A percentile compares a stretch with the other conserved stretches of the same genome.
phyloP scores from a whole-genome alignment of 2,797 vertebrate species.

The Dipus sagitta region DNA sequence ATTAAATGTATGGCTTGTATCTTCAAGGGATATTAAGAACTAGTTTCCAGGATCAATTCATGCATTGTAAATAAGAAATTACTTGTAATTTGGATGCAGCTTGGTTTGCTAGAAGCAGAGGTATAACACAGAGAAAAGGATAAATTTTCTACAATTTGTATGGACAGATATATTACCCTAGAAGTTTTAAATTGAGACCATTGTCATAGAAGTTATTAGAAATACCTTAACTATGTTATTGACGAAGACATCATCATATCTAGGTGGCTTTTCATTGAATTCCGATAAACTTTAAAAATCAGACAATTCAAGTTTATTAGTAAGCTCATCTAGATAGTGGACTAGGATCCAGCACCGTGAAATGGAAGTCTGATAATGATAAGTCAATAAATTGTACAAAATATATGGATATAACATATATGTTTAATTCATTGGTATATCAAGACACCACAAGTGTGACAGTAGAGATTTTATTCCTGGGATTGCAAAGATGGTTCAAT shows the following conservation, averaged over 20 bases:
- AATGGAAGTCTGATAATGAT: neutral
- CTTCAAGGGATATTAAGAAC: neutral
- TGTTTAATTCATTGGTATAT: neutral
- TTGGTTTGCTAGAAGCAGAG: neutral
- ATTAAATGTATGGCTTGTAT: neutral
- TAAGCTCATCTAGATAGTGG: neutral
- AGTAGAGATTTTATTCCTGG: neutral
- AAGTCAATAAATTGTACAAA: neutral
- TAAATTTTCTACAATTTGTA: constrained; percentile 13
- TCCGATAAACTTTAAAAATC: constrained; percentile 17
- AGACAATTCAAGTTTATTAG: constrained; percentile 15
- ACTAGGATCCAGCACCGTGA: neutral
- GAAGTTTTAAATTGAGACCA: neutral
- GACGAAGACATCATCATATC: neutral
- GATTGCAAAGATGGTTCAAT: constrained; percentile 37
- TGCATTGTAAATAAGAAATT: neutral
- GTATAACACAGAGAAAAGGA: constrained; percentile 33
- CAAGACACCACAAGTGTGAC: neutral
- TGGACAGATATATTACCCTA: neutral
- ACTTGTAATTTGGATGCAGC: constrained; percentile 23
- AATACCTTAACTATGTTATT: constrained; percentile 32
- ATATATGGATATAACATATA: neutral
- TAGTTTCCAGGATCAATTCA: neutral
- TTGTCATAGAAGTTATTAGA: neutral
- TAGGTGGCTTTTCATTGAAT: constrained; percentile 18